phyloP scores from a whole-genome alignment of 1,140 invertebrate species.

The Dendrolimus kikuchii region DNA sequence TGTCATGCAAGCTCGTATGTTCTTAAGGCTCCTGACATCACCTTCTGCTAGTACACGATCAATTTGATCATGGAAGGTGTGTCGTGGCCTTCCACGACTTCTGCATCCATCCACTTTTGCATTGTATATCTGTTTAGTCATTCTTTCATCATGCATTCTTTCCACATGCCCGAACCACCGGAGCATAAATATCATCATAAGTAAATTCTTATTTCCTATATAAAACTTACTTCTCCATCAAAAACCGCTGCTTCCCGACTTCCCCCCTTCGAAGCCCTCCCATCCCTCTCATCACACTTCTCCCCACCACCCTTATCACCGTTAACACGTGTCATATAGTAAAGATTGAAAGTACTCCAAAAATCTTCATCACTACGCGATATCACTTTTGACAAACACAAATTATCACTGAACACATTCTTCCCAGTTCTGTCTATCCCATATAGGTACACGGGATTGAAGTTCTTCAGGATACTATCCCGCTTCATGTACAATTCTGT shows the following conservation, averaged over 20 bases:
- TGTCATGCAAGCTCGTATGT: no score
- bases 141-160: no score
- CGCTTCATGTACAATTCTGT: constrained; percentile 52
- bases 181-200: no score
- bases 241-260: constrained; percentile 39
- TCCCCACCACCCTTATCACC: constrained; percentile 5
- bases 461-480: constrained; percentile 45
- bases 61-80: no score
- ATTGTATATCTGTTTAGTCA: no score
- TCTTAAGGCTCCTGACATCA: no score
- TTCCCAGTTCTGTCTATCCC: constrained; percentile 51
- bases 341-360: constrained; percentile 47
- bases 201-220: no score
- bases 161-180: no score
- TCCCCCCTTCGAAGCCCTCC: constrained; percentile 13
- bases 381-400: constrained; percentile 22
- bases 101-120: no score
- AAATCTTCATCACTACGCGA: constrained; percentile 49
- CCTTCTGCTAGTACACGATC: no score
- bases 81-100: no score
- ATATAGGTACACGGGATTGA: constrained; percentile 57
- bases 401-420: constrained; percentile 49
- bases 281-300: constrained; percentile 11
- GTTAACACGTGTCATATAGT: constrained; percentile 26
- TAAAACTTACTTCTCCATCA: constrained; percentile 36